Base-by-base conservation (phyloP, 2,888 invertebrate species). In the Meandrusa payeni region DNA sequence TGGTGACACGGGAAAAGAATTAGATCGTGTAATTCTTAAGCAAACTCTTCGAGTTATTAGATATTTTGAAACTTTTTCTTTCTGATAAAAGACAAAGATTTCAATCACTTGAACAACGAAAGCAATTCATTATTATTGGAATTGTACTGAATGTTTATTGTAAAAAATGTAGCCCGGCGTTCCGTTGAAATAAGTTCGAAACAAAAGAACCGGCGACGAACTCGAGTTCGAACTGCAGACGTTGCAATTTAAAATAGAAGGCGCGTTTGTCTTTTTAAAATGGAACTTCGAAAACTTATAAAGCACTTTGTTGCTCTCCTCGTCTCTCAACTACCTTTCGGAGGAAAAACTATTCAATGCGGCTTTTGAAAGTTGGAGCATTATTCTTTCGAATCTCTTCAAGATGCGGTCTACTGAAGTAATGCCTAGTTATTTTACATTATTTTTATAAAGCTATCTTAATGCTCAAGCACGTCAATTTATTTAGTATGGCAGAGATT, bases 181-280 rank as follows among this genome's bases (percentile, higher is more conserved):
- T 13, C 32, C n/a, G 3, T 4, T 9, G 7, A 26, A 28, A 23
- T 17, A 32, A 32, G 40, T 41, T 41, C 22, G 17, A 42, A 29
- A 36, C 29, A 36, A 36, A 42, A 23, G 41, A 23, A 15, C 12
- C 23, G n/a, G n/a, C n/a, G n/a, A n/a, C n/a, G n/a, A n/a, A n/a
- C 7, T 7, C 9, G 15, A 36, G 41, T 36, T 36, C 28, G 29
- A 32, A 32, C 29, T 28, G 10, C 36, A 36, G 34, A 36, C 15
- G 7, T 36, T 36, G 41, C 41, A 42, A 42, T 42, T 42, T 42
- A 42, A 42, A 42, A 28, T 17, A 15, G 41, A 42, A 42, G 36
- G 36, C 34, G 34, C 28, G 17, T 36, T 42, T 41, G 32, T 41
- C 40, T 41, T 36, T 36, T 42, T 34, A 22, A 42, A 42, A 42